Base-by-base conservation (phyloP, 2,797 vertebrate species). In the Selene dorsalis region DNA sequence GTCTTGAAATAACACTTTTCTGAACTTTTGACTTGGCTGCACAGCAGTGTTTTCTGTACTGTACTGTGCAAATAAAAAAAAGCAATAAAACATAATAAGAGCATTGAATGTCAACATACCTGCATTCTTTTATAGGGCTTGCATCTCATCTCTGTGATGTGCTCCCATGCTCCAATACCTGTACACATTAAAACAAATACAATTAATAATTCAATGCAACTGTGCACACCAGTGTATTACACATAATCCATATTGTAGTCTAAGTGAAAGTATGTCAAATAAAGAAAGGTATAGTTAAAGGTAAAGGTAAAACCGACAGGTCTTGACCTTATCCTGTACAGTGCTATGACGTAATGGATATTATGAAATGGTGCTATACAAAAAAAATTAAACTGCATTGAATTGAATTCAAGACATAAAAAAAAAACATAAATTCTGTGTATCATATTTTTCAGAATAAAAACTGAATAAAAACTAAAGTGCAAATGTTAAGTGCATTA, bases 91-190 rank as follows among this genome's bases (percentile, higher is more conserved):
- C 2, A 3, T 41, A 28, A 59, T 41, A 4, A 20, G 28, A 50
- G 16, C 72, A 43, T 24, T 58, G n/a, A 71, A 69, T 14, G 41
- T 72, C 1, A 69, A 83, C 77, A 67, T 91, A 99, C 98, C 97
- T 99, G 98, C 98, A 99, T 99, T 90, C 96, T 95, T 79, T 96
- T 96, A 87, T 97, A 99, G 0, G 97, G 93, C 92, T 97, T 98
- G 89, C 87, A 94, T 90, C 98, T 97, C 96, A 97, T 95, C 56
- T 92, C 94, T 88, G 94, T 93, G 82, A 99, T 93, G 3, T 96
- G 95, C 76, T 98, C 96, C 98, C 98, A 99, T 75, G 96, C 98
- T 79, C 97, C 98, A 89, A 98, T 93, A 92, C 96, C 98, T 99
- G 85, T 18, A 43, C 11, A 77, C 20, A 78, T 60, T 2, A 70